Base-by-base conservation (phyloP, 2,888 invertebrate genomes). In the Malacosoma neustria region DNA sequence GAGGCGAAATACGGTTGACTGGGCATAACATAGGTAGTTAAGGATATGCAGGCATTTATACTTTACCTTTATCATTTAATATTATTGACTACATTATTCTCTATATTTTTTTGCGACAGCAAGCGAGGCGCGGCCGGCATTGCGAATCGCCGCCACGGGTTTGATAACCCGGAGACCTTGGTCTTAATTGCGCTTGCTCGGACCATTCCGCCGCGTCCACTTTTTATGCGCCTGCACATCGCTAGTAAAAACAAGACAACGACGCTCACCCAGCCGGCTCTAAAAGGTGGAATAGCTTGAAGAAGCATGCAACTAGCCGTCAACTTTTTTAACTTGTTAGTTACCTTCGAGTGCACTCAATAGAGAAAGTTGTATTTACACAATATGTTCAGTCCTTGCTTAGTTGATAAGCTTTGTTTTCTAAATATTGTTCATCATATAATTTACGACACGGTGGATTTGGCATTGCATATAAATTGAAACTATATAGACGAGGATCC, bases 81-180 rank as follows among this genome's bases (percentile, higher is more conserved):
- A 80, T 69, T 81, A 81, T 80, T 77, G 70, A 64, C 71, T 76
- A 81, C 71, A 72, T 81, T 80, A 81, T 80, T 77, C 73, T 73
- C 72, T 69, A 79, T 58, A 73, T 77, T 84, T 82, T 72, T 85
- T 85, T 82, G 77, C 79, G 63, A 63, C 65, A 64, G 67, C 71
- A 65, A n/a, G 43, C 65, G 73, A 74, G 75, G 75, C 74, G 69
- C 75, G 72, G 73, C 71, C 54, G 61, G 63, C 71, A 59, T 57
- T 63, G 68, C 73, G 61, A 74, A 68, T 69, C 73, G 67, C 68
- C 73, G 75, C 65, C 79, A 69, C 74, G 84, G 68, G 85, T 85
- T 85, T 84, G 85, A 85, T 85, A 85, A 85, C 85, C 85, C 71
- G 84, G 64, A 82, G 85, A 85, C 85, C 85, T 85, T 85, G 84